Percentiles rank a stretch among this genome's conserved stretches.
These are phyloP conservation scores for Pangasius krempfi DNA, from an alignment of 2,797 vertebrate species.

Conservation along the genomic window DNA sequence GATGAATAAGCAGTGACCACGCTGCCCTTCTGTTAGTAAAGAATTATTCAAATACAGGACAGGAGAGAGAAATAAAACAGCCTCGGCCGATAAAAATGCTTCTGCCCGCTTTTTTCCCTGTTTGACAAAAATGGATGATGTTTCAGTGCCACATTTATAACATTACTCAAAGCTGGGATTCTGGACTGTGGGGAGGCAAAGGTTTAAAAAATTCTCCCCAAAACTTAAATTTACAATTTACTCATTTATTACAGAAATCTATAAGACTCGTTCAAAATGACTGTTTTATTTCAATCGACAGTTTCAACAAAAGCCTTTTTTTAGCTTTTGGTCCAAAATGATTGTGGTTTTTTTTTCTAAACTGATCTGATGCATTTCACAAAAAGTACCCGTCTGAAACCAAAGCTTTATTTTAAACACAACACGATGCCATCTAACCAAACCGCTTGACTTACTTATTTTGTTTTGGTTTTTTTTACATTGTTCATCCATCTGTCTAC, in stretches of 20 bases:
- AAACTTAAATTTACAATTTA: background rate
- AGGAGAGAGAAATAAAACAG: background rate
- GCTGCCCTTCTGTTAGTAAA: constrained; percentile 55
- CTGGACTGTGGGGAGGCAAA: background rate
- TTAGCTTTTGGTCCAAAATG: background rate
- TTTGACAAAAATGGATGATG: background rate
- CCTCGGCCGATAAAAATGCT: background rate
- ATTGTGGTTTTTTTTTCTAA: background rate
- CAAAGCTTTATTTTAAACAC: too few species aligned
- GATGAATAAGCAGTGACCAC: constrained; percentile 59
- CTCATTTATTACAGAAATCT: too few species aligned
- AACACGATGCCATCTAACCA: background rate
- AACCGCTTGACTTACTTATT: background rate
- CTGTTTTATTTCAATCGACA: background rate
- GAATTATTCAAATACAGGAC: constrained; percentile 45
- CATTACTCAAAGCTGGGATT: background rate
- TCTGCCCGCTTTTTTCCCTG: background rate
- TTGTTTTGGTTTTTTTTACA: background rate
- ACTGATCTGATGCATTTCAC: too few species aligned
- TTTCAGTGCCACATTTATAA: background rate
- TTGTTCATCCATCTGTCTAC: background rate
- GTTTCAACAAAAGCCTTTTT: background rate
- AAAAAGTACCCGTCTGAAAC: too few species aligned
- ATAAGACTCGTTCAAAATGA: background rate
- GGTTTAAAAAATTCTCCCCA: background rate